Evolutionary conservation across 1,140 invertebrate genomes (phyloP), one percentile per base, ranked within the genome.

Genomic region (Lordiphosa mommai): DNA sequence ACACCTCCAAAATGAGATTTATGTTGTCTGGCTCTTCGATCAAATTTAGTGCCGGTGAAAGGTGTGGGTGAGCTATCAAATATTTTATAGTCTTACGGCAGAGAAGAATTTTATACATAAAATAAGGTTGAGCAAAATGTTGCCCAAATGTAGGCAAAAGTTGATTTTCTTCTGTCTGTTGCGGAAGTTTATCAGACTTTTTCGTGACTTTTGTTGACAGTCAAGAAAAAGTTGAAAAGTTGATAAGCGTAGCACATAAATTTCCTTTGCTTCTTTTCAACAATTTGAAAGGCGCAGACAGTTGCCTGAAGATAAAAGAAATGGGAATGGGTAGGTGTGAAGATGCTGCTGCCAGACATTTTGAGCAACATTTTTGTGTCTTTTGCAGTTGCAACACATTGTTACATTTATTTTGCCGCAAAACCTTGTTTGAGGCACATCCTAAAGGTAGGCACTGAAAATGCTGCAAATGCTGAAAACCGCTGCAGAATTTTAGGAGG

Each of bases 181-280:
- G 43, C 17, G 68, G 57, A 85, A 84, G 79, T 84, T 84, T 84
- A 70, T 84, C 77, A 85, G 77, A 76, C 77, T 84, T 73, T 72
- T 72, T 61, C 68, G 68, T 85, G 77, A 84, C 77, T 77, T 69
- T 60, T 69, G 77, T 72, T 84, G 79, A 84, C 77, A 72, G 70
- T 32, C 5, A 23, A 38, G 10, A 14, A 34, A 16, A 58, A 29
- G 46, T 38, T 41, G 47, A 40, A 40, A 16, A 47, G 9, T 12
- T 47, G 44, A 47, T 47, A 47, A 47, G 29, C 44, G 44, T 30
- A 47, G 27, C 13, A 47, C 30, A 32, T 47, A 33, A 32, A 47
- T 47, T 47, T 47, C 29, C 30, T 33, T 47, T 44, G 10, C 27
- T 23, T 12, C n/a, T 29, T 44, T 29, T 12, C 6, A 20, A 12